A percentile compares a stretch with the other conserved stretches of the same genome.
Evolutionary conservation across 2,888 invertebrate genomes (phyloP).

Genomic region (Monoplex corrugatus): DNA sequence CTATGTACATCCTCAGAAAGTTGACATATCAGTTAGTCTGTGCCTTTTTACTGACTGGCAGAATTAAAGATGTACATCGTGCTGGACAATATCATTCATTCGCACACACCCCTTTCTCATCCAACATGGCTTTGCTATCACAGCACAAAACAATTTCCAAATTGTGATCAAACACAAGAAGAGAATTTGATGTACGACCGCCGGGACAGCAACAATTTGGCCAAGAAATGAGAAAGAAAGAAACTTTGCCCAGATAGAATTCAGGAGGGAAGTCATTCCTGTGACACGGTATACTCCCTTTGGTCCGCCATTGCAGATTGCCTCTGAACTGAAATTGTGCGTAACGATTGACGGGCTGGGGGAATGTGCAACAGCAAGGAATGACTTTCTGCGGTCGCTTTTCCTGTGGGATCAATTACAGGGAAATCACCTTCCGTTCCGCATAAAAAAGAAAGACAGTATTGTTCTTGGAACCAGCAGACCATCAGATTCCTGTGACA

Average conservation of each 20-base stretch:
- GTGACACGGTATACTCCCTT: background rate
- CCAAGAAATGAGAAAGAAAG: background rate
- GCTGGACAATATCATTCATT: too few species aligned
- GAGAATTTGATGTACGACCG: background rate
- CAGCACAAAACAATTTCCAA: background rate
- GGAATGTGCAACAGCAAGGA: too few species aligned
- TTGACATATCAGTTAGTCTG: too few species aligned
- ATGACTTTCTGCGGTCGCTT: background rate
- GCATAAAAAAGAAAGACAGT: background rate
- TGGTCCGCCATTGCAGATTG: background rate
- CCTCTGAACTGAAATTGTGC: background rate
- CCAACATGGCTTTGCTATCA: too few species aligned
- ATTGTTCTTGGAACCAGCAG: background rate
- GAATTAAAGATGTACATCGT: too few species aligned
- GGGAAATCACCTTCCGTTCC: background rate
- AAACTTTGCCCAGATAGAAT: background rate
- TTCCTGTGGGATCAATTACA: background rate
- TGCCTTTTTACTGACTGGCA: too few species aligned
- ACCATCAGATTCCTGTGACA: background rate
- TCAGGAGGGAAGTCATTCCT: background rate
- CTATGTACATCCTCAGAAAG: too few species aligned
- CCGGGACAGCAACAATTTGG: background rate
- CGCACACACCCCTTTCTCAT: too few species aligned
- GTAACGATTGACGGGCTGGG: background rate
- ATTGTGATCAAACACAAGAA: background rate